Evolutionary conservation across 2,113 vertebrate species (phyloP).

Genomic region (Climacteris rufus): DNA sequence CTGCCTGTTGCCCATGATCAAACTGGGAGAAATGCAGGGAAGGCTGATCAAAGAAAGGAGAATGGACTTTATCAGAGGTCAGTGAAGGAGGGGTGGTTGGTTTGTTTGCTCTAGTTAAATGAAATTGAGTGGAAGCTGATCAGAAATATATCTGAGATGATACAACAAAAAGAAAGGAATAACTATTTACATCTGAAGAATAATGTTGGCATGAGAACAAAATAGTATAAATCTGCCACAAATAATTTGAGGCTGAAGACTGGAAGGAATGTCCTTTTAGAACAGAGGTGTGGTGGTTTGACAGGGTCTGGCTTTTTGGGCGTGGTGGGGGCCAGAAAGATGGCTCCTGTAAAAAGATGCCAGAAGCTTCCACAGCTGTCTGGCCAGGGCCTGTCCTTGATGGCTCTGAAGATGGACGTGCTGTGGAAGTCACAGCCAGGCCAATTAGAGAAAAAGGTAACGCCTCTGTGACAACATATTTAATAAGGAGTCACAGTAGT

Average conservation of each 20-base stretch:
- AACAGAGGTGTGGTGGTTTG: too few relatives aligned
- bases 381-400: too few relatives aligned
- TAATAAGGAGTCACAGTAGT: too few relatives aligned
- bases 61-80: neutral
- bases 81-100: neutral
- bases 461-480: too few relatives aligned
- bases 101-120: neutral
- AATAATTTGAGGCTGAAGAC: neutral
- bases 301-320: too few relatives aligned
- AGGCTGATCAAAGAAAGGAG: neutral
- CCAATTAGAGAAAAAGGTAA: too few relatives aligned
- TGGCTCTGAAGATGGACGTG: too few relatives aligned
- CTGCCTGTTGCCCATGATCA: neutral
- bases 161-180: neutral
- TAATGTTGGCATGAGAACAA: neutral
- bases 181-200: neutral
- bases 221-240: neutral
- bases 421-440: too few relatives aligned
- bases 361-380: too few relatives aligned
- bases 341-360: too few relatives aligned
- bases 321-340: too few relatives aligned
- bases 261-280: neutral
- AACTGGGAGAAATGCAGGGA: neutral
- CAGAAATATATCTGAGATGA: neutral
- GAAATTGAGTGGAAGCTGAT: neutral